A percentile compares a stretch with the other conserved stretches of the same genome.
Conservation (phyloP, 2,888 invertebrate species). For the Iphiclides podalirius region DNA sequence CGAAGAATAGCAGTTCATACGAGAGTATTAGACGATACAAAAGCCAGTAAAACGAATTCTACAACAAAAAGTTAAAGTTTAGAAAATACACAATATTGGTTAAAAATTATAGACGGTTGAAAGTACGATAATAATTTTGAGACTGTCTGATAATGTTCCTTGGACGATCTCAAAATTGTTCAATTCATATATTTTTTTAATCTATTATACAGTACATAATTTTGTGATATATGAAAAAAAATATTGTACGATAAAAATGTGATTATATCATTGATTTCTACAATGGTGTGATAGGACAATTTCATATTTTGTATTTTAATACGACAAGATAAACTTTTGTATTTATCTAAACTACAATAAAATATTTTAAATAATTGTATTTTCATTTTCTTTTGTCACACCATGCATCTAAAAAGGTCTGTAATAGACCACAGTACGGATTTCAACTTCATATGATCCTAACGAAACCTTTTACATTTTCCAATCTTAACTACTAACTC, state of each 20-base stretch:
- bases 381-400: no score
- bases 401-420: no score
- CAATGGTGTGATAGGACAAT: conserved; percentile 25
- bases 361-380: no score
- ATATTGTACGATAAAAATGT: conserved; percentile 31
- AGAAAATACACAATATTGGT: conserved; percentile 18
- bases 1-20: conserved; percentile 57
- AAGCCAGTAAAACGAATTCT: conserved; percentile 11
- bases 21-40: conserved; percentile 45
- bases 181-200: conserved; percentile 43
- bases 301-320: conserved; percentile 16
- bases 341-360: conserved; percentile 21
- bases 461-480: no score
- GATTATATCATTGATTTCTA: conserved; percentile 53
- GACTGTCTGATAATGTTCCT: conserved; percentile 67
- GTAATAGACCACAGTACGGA: no score
- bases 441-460: no score
- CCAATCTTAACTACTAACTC: no score
- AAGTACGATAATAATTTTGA: conserved; percentile 53
- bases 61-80: conserved; percentile 19
- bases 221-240: conserved; percentile 9
- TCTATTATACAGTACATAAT: conserved; percentile 15
- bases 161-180: conserved; percentile 73
- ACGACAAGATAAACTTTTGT: conserved; percentile 23
- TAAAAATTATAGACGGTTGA: conserved; percentile 1